These are phyloP conservation scores for Styela clava DNA, from an alignment of 23 tunicate species.

Conservation along the genomic window DNA sequence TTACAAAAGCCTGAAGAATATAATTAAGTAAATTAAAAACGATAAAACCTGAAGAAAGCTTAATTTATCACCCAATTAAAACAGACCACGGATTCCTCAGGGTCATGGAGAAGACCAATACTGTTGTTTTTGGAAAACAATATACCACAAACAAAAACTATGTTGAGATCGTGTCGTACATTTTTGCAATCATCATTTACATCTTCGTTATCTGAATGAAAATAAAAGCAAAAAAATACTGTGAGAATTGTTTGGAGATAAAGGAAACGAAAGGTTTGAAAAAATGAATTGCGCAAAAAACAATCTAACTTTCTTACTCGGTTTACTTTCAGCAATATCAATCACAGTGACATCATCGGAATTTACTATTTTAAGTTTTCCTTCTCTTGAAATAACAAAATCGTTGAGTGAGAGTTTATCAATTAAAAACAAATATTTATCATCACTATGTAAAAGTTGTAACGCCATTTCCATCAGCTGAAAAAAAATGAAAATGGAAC, in stretches of 20 bases:
- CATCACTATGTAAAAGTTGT: slow-evolving; percentile 48
- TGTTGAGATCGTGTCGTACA: not conserved
- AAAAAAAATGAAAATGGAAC: not conserved
- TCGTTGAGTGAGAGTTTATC: slow-evolving; percentile 51
- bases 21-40: not conserved
- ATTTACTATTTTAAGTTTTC: slow-evolving; percentile 35
- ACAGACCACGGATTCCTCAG: slow-evolving; percentile 38
- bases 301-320: not conserved
- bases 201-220: not conserved
- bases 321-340: slow-evolving; percentile 1
- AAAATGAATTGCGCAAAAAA: not conserved
- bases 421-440: slow-evolving; percentile 29
- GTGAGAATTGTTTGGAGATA: not conserved
- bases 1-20: not conserved
- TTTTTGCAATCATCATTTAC: not conserved
- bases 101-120: slow-evolving; percentile 43
- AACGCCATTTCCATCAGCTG: slow-evolving; percentile 57
- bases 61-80: not conserved
- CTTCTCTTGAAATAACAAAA: slow-evolving; percentile 32
- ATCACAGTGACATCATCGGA: slow-evolving; percentile 36
- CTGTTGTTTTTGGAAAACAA: not conserved
- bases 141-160: not conserved
- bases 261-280: not conserved
- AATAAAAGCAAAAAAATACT: too few species aligned
- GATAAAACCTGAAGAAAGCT: not conserved